These are phyloP conservation scores for Mustela erminea DNA, from an alignment of 2,797 vertebrate genomes.

Conservation along the genomic window DNA sequence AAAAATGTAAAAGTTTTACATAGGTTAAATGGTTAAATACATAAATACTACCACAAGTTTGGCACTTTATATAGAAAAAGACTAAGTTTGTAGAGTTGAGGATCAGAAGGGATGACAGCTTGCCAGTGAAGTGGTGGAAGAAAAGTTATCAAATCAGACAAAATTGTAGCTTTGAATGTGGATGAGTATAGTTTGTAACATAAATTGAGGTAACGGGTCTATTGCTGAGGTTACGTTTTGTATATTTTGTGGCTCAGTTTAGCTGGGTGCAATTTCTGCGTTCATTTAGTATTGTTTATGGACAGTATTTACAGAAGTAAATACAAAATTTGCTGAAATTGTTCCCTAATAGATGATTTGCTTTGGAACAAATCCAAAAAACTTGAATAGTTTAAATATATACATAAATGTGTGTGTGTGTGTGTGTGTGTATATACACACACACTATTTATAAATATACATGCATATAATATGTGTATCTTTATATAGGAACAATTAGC, in stretches of 20 bases:
- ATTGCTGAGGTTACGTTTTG: not conserved
- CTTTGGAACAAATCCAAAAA: constrained; percentile 29
- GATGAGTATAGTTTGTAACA: not conserved
- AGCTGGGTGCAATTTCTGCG: not conserved
- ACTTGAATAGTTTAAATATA: not conserved
- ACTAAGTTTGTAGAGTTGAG: not conserved
- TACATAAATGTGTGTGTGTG: not conserved
- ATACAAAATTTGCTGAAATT: not conserved
- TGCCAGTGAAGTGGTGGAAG: not conserved
- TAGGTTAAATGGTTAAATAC: not conserved
- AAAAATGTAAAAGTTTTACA: not conserved
- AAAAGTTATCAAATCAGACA: not conserved
- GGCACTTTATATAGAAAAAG: not conserved
- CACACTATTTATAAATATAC: not conserved
- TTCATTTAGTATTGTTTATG: not conserved
- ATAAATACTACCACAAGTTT: not conserved
- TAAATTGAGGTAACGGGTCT: not conserved
- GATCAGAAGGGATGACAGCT: not conserved
- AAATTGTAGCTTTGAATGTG: not conserved
- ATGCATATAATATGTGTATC: not conserved
- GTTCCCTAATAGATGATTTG: not conserved
- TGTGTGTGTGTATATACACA: no score
- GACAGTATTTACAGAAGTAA: not conserved
- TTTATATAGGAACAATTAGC: not conserved
- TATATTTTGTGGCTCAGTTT: not conserved